A percentile compares a stretch with the other conserved stretches of the same genome.
These are phyloP conservation scores for Camarhynchus parvulus DNA, from an alignment of 2,113 vertebrate genomes.

Conservation along the genomic window DNA sequence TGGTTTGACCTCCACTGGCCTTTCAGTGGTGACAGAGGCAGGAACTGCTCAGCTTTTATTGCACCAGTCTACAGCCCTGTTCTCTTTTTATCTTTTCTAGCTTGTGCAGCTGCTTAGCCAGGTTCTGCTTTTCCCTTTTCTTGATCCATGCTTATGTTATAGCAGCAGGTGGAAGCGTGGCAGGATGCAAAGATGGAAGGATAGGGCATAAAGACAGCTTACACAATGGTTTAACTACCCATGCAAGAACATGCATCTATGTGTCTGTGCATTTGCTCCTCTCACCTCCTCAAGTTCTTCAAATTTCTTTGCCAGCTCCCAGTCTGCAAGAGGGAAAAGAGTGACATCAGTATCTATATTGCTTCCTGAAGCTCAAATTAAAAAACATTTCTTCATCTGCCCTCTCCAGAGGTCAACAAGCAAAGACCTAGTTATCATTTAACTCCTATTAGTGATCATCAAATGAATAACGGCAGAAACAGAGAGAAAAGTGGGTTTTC, in stretches of 20 bases:
- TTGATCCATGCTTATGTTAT: accelerated
- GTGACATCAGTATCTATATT: neutral
- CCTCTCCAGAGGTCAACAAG: neutral
- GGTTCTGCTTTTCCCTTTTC: neutral
- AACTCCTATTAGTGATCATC: neutral
- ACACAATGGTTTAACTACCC: neutral
- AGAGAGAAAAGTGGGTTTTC: neutral
- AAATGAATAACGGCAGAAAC: neutral
- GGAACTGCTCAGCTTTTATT: neutral
- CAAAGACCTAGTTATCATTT: neutral
- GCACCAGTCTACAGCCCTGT: neutral
- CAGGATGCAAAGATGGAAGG: neutral
- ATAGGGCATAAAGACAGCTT: neutral
- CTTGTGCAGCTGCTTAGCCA: neutral
- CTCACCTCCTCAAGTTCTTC: conserved; percentile 72
- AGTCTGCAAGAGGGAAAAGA: conserved; percentile 42
- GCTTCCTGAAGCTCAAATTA: neutral
- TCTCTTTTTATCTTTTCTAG: neutral
- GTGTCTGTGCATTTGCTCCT: neutral
- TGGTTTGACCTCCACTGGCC: neutral
- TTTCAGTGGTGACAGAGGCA: neutral
- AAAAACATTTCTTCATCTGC: neutral
- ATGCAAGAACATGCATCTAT: neutral
- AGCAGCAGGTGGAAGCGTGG: neutral
- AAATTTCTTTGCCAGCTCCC: conserved; percentile 66